Evolutionary conservation across 2,888 invertebrate genomes (phyloP), one percentile per base, ranked within the genome.

Genomic region (Pollenia amentaria): DNA sequence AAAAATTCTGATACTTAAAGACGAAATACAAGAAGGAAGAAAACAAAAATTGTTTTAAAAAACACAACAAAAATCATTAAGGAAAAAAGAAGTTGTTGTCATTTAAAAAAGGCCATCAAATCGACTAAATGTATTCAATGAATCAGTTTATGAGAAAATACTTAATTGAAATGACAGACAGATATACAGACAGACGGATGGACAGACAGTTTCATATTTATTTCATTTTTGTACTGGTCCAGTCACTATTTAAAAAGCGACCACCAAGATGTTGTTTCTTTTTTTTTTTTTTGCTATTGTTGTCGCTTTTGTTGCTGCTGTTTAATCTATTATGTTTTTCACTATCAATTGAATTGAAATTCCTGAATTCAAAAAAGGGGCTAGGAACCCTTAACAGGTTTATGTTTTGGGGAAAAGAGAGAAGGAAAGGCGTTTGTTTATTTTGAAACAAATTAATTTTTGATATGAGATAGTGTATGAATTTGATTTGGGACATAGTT

Each of bases 71-170:
- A 11, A 57, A 78, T 69, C 18, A 18, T 4, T n/a, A 73, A 38
- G 9, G 12, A 0, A 38, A 3, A 64, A 67, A 57, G 46, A 67
- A 44, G 65, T 73, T 85, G 57, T 60, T 72, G 84, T 73, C 78
- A 69, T 64, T 75, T 77, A 57, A 72, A 73, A 73, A 16, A 46
- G 48, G 40, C 48, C 55, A 70, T 69, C 18, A 78, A 78, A 70
- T n/a, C 42, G 67, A 46, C 65, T 44, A 79, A 84, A 79, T 51
- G 53, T 18, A 69, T 75, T 81, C 77, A 85, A 46, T 81, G 81
- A 82, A 73, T 81, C 77, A 60, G 57, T 72, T 77, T 77, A 53
- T 67, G 77, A 77, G 72, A 67, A 72, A 69, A 53, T 38, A n/a
- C n/a, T n/a, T n/a, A 57, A 73, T 44, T 53, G 14, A 78, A 76